A percentile compares a stretch with the other conserved stretches of the same genome.
Conservation (phyloP, 2,797 vertebrate genomes). For the Notolabrus celidotus region DNA sequence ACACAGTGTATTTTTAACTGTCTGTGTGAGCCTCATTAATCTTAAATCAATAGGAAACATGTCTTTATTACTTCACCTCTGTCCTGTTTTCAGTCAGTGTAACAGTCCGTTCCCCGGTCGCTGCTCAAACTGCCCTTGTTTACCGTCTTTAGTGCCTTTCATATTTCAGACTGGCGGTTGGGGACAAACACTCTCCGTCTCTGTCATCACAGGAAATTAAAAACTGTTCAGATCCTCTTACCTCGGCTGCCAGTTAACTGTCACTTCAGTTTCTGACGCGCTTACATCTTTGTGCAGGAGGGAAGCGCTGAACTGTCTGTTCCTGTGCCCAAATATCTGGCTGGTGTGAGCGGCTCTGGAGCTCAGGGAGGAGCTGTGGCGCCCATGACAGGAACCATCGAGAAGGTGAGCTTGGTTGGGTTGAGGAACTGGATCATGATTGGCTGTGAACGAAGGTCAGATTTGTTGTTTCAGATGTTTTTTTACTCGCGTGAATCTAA, state of each 20-base stretch:
- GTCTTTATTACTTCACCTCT: neutral
- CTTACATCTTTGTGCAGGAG: slow-evolving; percentile 79
- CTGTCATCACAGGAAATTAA: slow-evolving; percentile 13
- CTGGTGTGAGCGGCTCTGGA: slow-evolving; percentile 82
- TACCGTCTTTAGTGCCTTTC: neutral
- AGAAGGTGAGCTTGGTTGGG: slow-evolving; percentile 87
- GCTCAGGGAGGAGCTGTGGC: slow-evolving; percentile 88
- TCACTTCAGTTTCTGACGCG: neutral
- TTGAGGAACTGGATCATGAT: neutral
- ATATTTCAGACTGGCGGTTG: neutral
- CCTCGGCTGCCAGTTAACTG: slow-evolving; percentile 6
- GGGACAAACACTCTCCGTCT: neutral
- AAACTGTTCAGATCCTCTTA: neutral
- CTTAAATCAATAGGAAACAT: neutral
- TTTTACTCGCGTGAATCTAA: too few species aligned
- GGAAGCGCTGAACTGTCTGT: slow-evolving; percentile 87
- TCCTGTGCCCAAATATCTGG: slow-evolving; percentile 91
- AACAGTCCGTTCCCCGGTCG: neutral
- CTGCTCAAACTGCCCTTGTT: neutral
- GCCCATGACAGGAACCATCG: slow-evolving; percentile 97
- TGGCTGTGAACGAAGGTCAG: too few species aligned
- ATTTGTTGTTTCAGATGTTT: too few species aligned
- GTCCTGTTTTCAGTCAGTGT: neutral
- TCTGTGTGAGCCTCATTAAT: neutral
- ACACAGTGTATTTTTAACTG: neutral